phyloP scores from a whole-genome alignment of 2,888 invertebrate species.

The Endomychus coccineus region DNA sequence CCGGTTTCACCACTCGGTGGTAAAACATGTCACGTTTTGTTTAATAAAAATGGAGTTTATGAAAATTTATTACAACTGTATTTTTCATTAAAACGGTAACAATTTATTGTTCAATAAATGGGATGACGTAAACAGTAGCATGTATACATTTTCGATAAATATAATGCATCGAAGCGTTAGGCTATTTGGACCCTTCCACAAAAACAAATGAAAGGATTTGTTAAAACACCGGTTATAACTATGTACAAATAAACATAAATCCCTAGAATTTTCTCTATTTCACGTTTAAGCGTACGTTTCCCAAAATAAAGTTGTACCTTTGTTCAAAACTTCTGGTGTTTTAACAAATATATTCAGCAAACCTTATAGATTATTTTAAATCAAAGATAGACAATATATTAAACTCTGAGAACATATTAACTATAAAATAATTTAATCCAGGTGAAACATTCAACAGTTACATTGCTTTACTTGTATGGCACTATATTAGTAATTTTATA shows the following conservation, averaged over 20 bases:
- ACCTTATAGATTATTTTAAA: no score
- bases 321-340: conserved; percentile 27
- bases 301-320: conserved; percentile 16
- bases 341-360: conserved; percentile 25
- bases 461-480: conserved; percentile 27
- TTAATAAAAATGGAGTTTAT: no score
- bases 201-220: conserved; percentile 25
- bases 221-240: conserved; percentile 29
- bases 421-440: conserved; percentile 4
- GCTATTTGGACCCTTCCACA: conserved; percentile 40
- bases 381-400: no score
- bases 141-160: no score
- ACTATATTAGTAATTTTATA: conserved; percentile 11
- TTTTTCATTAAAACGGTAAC: no score
- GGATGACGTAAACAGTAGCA: no score
- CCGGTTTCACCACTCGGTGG: no score
- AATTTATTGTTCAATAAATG: no score
- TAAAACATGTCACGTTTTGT: no score
- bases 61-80: no score
- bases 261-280: conserved; percentile 13
- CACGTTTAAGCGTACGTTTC: conserved; percentile 31
- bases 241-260: conserved; percentile 18
- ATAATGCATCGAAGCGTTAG: conserved; percentile 20
- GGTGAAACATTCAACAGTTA: conserved; percentile 29
- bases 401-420: no score